Base-by-base conservation (phyloP, 2,797 vertebrate genomes). In the Tragopan temminckii region DNA sequence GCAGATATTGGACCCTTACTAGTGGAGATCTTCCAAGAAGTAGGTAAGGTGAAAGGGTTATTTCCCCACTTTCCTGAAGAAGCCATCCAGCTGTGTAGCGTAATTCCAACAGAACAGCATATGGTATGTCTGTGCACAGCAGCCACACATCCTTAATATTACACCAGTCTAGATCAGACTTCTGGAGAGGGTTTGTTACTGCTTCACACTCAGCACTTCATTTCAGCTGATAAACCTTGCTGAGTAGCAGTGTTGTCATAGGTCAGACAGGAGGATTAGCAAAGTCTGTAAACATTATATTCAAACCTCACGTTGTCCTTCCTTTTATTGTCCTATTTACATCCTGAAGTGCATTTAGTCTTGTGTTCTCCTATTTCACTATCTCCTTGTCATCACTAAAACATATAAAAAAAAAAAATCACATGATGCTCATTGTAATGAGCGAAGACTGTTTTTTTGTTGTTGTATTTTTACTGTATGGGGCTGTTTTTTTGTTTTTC, bases 131-230 rank as follows among this genome's bases (percentile, higher is more conserved):
- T 27, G 24, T 48, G 48, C 14, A 25, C 48, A 50, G 48, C 48
- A 27, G 25, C 48, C 48, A 50, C 25, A 27, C 25, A 50, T 8
- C 48, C 36, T 52, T 38, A 4, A 42, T 4, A 4, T 5, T 31
- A 16, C 45, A 33, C 0, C 0, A 11, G 8, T 17, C 31, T 5
- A 50, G 59, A 64, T 42, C 35, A 50, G 21, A 8, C 53, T 75
- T 69, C 63, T 19, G 13, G 35, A 31, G 6, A 62, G 6, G 21
- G 18, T n/a, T 21, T 70, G 70, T 38, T 43, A 9, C 43, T 75
- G n/a, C 36, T 67, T 63, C 24, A 24, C 29, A 21, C 40, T 36
- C 53, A 55, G 7, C 46, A 36, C 13, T 87, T 38, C 29, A 59
- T 43, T 61, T 50, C n/a, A 69, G 66, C 29, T 46, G 8, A 42